Percentiles rank a stretch among this genome's conserved stretches.
Conservation (phyloP, 2,113 vertebrate species). For the Leptosomus discolor region DNA sequence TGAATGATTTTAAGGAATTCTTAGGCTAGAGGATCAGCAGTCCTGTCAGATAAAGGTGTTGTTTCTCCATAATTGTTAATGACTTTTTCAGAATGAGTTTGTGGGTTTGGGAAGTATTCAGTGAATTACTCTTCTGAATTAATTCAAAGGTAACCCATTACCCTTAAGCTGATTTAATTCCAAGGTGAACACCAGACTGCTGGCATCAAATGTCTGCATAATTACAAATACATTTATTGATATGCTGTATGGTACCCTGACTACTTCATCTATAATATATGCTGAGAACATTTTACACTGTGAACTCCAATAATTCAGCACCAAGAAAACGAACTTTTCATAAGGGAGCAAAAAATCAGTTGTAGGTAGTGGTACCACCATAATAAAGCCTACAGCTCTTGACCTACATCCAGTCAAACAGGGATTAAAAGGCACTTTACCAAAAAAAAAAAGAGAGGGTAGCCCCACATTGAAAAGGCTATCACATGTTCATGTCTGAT, state of each 20-base stretch:
- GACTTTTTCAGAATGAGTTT: neutral
- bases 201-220: neutral
- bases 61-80: neutral
- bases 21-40: neutral
- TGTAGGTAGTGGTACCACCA: neutral
- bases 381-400: neutral
- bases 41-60: neutral
- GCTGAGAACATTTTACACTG: neutral
- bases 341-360: neutral
- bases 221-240: neutral
- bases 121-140: neutral
- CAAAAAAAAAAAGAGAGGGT: neutral
- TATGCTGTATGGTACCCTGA: neutral
- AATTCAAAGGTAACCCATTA: neutral
- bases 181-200: neutral
- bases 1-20: neutral
- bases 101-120: neutral
- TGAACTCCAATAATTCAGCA: neutral
- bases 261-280: neutral
- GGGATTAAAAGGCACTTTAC: neutral
- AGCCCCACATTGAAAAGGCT: neutral
- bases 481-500: neutral
- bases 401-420: neutral
- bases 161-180: neutral
- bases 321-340: neutral